A percentile compares a stretch with the other conserved stretches of the same genome.
Evolutionary conservation across 2,113 vertebrate genomes (phyloP).

Genomic region (Piaya cayana): DNA sequence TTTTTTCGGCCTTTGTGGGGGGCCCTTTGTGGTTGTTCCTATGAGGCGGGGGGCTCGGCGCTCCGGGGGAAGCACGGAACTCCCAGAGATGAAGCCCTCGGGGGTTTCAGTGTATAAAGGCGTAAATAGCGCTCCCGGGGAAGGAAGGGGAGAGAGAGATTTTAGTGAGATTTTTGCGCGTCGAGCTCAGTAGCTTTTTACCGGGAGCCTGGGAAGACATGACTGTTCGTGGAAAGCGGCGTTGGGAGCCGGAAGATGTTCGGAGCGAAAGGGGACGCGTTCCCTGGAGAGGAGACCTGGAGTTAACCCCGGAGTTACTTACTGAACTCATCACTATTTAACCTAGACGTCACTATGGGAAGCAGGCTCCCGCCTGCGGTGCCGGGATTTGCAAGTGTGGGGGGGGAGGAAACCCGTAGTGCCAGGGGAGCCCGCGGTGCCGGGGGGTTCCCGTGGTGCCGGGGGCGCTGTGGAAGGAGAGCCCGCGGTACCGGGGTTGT

Average conservation of each 20-base stretch:
- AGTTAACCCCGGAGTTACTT: neutral
- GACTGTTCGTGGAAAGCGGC: constrained; percentile 12
- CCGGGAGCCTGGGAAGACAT: constrained; percentile 17
- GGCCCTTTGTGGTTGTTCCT: neutral
- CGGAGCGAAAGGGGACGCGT: neutral
- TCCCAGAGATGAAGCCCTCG: neutral
- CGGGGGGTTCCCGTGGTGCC: no score
- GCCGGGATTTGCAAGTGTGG: no score
- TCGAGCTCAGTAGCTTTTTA: constrained; percentile 16
- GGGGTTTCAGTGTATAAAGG: neutral
- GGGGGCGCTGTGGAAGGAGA: neutral
- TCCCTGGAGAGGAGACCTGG: neutral
- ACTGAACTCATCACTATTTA: neutral
- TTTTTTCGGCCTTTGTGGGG: neutral
- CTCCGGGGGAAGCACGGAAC: neutral
- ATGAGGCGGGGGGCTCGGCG: neutral
- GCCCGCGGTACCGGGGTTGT: no score
- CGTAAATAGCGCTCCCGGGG: neutral
- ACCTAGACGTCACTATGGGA: neutral
- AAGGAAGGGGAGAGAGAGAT: neutral
- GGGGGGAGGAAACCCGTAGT: neutral
- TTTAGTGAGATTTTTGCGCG: neutral
- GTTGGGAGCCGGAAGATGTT: neutral
- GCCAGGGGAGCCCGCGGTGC: neutral
- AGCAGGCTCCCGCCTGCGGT: neutral